Evolutionary conservation across 2,888 invertebrate genomes (phyloP), one percentile per base, ranked within the genome.

Genomic region (Mesochorus sp.): DNA sequence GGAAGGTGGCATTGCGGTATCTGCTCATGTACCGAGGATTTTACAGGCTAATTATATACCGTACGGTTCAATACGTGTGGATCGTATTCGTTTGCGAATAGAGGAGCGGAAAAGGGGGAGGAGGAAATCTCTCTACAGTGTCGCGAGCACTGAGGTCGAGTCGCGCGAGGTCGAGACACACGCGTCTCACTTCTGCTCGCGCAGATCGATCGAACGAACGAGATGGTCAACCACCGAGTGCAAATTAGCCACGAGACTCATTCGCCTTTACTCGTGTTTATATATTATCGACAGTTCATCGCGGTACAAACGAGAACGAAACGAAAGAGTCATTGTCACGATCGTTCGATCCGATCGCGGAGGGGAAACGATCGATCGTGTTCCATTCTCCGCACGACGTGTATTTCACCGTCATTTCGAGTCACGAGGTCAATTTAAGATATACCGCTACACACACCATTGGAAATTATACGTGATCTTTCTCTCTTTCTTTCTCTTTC

Each of bases 291-390:
- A n/a, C 49, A 37, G 61, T 44, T n/a, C 28, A 62, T 72, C 72
- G 34, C 28, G 57, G 42, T 76, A 64, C 76, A 76, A n/a, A 57
- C 76, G 49, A 42, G 76, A 51, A 66, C 64, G 42, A 61, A 72
- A 76, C 76, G 66, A 51, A 34, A 71, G 71, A 70, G 76, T 72
- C 71, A 76, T 76, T 76, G 76, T 76, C 76, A 76, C 76, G 76
- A 76, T 66, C 76, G 66, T 34, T 53, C 59, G 66, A 66, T 66
- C 66, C 57, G 66, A 71, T 71, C 71, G 71, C 5, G 2, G 39
- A 10, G 31, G 24, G 31, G 19, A 34, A 51, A 14, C 62, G 71
- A 72, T 76, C 59, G 66, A 71, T 76, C 76, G 71, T 76, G 64
- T 67, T 71, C 61, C 14, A 14, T 34, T 28, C 6, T 12, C 24